These are phyloP conservation scores for Campylomormyrus numenius DNA, from an alignment of 2,113 vertebrate species.

Conservation along the genomic window DNA sequence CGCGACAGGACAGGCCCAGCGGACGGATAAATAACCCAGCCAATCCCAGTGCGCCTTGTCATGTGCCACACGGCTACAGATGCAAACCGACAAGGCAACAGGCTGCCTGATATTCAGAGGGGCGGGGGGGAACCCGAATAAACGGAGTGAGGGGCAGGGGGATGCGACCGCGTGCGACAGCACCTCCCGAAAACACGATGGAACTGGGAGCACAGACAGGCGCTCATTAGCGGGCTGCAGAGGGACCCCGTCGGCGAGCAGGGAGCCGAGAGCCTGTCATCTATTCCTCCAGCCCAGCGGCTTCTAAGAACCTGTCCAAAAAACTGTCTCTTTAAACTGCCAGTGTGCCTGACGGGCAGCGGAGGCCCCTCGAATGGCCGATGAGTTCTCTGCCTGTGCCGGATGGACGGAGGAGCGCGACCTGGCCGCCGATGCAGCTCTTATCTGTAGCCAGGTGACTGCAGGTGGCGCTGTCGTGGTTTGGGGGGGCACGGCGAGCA, in stretches of 20 bases:
- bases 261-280: not conserved
- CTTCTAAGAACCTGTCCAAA: not conserved
- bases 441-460: not conserved
- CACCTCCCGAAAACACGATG: not conserved
- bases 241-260: not conserved
- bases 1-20: slow-evolving; percentile 35
- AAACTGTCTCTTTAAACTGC: not conserved
- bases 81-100: slow-evolving; percentile 27
- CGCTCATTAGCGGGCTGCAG: slow-evolving; percentile 15
- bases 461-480: not conserved
- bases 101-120: slow-evolving; percentile 26
- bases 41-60: not conserved
- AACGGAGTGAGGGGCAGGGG: not conserved
- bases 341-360: not conserved
- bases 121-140: slow-evolving; percentile 17
- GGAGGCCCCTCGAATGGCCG: not conserved
- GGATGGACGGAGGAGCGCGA: not conserved
- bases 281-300: not conserved
- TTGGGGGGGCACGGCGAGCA: not conserved
- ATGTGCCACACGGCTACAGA: slow-evolving; percentile 38
- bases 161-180: slow-evolving; percentile 9
- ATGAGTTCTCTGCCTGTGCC: not conserved
- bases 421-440: too few relatives aligned
- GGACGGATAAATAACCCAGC: slow-evolving; percentile 34
- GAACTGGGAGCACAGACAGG: not conserved